Conservation (phyloP, 2,888 invertebrate genomes). For the Drosophila ezoana region DNA sequence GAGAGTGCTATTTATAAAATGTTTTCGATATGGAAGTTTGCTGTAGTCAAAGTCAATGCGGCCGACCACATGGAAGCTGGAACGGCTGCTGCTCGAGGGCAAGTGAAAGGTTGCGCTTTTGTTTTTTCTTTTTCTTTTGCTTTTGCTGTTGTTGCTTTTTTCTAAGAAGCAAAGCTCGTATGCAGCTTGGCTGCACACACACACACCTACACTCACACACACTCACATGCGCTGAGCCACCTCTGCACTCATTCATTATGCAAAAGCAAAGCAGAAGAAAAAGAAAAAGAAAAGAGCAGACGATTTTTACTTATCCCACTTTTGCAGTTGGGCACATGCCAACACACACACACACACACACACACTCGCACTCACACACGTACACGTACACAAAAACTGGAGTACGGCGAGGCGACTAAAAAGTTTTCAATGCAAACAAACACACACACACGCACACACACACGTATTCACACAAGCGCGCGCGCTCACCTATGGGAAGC, state of each 20-base stretch:
- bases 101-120: slow-evolving; percentile 57
- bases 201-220: slow-evolving; percentile 6
- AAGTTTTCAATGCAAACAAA: slow-evolving; percentile 37
- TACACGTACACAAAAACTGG: slow-evolving; percentile 39
- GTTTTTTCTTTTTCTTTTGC: neutral
- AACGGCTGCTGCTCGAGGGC: slow-evolving; percentile 47
- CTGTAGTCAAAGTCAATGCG: slow-evolving; percentile 24
- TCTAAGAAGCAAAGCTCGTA: slow-evolving; percentile 38
- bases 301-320: slow-evolving; percentile 35
- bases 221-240: slow-evolving; percentile 15
- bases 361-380: neutral
- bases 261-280: slow-evolving; percentile 25
- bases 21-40: slow-evolving; percentile 55
- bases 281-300: slow-evolving; percentile 16
- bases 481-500: slow-evolving; percentile 31
- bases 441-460: slow-evolving; percentile 17
- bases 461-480: slow-evolving; percentile 1
- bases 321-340: slow-evolving; percentile 44
- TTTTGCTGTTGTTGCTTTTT: slow-evolving; percentile 10
- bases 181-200: slow-evolving; percentile 27
- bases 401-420: slow-evolving; percentile 32
- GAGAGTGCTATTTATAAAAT: slow-evolving; percentile 60
- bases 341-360: slow-evolving; percentile 12
- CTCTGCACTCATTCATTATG: slow-evolving; percentile 57
- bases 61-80: slow-evolving; percentile 57